These are phyloP conservation scores for Corythaeola cristata DNA, from an alignment of 2,113 vertebrate genomes.

Conservation along the genomic window DNA sequence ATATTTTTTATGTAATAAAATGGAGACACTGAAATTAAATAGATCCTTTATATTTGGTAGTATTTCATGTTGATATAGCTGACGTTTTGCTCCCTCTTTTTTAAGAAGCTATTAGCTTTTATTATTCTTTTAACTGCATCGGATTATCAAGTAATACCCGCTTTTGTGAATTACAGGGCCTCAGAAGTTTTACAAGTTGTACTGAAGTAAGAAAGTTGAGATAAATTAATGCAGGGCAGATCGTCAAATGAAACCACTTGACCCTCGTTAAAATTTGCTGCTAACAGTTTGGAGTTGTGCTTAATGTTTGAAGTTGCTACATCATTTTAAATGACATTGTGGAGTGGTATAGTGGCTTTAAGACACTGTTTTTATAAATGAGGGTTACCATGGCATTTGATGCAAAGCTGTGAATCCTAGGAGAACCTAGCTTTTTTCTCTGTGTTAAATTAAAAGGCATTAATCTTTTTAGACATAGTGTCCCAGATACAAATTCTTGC, in stretches of 20 bases:
- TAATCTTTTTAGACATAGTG: not conserved
- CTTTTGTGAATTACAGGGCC: not conserved
- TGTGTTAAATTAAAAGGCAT: not conserved
- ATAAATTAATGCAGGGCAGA: not conserved
- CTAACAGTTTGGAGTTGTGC: not conserved
- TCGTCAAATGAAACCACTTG: not conserved
- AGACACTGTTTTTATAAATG: not conserved
- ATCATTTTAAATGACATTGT: not conserved
- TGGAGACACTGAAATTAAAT: not conserved
- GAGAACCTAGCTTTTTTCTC: not conserved
- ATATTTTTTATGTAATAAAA: not conserved
- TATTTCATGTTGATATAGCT: not conserved
- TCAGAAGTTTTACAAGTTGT: not conserved
- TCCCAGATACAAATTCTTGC: not conserved
- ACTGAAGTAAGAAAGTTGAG: not conserved
- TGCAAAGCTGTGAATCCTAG: not conserved
- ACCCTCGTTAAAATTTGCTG: conserved; percentile 21
- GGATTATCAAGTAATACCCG: not conserved
- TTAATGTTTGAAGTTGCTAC: not conserved
- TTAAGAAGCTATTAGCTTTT: not conserved
- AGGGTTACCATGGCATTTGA: not conserved
- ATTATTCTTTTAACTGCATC: not conserved
- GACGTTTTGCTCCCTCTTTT: not conserved
- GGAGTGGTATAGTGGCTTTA: not conserved
- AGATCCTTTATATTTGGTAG: not conserved